A percentile compares a stretch with the other conserved stretches of the same genome.
These are phyloP conservation scores for Sebastes matsubarae DNA, from an alignment of 2,797 vertebrate genomes.

Conservation along the genomic window DNA sequence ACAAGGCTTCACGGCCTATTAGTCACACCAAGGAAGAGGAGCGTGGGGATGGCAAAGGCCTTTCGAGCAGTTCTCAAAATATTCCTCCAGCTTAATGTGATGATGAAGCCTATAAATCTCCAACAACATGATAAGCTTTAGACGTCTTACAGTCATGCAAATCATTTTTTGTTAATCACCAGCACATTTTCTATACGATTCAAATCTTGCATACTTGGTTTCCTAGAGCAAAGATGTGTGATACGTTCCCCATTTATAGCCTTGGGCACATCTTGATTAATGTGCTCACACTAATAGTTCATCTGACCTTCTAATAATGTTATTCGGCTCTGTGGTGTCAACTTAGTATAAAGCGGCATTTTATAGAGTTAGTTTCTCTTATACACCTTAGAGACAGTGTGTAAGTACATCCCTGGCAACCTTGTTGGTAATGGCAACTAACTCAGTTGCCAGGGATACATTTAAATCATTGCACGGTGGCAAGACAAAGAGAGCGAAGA, in stretches of 20 bases:
- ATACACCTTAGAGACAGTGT: background rate
- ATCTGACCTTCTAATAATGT: background rate
- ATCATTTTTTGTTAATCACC: conserved; percentile 9
- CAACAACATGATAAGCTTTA: background rate
- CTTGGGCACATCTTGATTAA: background rate
- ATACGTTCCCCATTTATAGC: background rate
- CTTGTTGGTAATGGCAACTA: background rate
- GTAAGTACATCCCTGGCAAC: background rate
- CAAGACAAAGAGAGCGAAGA: background rate
- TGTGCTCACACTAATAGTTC: background rate
- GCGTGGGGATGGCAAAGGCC: conserved; percentile 6
- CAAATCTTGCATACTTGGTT: background rate
- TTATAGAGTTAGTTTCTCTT: background rate
- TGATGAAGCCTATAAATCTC: conserved; percentile 29
- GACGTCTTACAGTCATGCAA: conserved; percentile 12
- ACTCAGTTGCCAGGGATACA: conserved; percentile 37
- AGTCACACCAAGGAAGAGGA: conserved; percentile 13
- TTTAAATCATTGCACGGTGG: background rate
- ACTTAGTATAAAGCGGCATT: background rate
- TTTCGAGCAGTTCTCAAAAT: conserved; percentile 7
- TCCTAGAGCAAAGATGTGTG: background rate
- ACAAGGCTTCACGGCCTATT: conserved; percentile 35
- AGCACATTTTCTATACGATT: background rate
- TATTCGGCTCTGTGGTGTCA: background rate
- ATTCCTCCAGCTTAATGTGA: conserved; percentile 18